Evolutionary conservation across 2,888 invertebrate genomes (phyloP).

Genomic region (Tetheella fluctuosa): DNA sequence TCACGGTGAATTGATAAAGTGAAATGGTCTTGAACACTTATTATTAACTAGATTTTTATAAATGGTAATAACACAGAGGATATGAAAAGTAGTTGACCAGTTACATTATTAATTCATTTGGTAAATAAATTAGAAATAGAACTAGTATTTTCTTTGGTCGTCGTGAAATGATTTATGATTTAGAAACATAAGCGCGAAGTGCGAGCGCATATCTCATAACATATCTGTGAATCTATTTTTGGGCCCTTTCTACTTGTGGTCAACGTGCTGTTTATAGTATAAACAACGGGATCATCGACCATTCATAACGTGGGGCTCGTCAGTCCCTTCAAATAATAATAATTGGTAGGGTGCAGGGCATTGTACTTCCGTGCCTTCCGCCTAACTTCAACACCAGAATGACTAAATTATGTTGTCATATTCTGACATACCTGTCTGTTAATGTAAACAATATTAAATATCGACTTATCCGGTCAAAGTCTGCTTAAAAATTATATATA

Average conservation of each 20-base stretch:
- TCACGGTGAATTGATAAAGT: background rate
- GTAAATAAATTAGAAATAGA: slow-evolving; percentile 1
- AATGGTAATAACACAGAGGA: background rate
- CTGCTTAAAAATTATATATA: slow-evolving; percentile 18
- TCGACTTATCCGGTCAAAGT: slow-evolving; percentile 37
- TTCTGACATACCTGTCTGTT: background rate
- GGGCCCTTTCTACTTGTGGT: slow-evolving; percentile 53
- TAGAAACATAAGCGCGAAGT: slow-evolving; percentile 1
- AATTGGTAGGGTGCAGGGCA: slow-evolving; percentile 62
- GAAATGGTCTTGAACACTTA: background rate
- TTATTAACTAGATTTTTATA: background rate
- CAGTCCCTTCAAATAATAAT: slow-evolving; percentile 61
- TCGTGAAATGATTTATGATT: background rate
- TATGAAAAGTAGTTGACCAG: background rate
- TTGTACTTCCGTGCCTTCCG: slow-evolving; percentile 65
- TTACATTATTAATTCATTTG: background rate
- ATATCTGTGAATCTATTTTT: slow-evolving; percentile 49
- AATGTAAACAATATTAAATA: background rate
- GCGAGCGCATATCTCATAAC: slow-evolving; percentile 21
- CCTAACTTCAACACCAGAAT: background rate
- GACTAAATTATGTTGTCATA: background rate
- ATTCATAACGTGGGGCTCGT: slow-evolving; percentile 35
- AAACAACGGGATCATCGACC: slow-evolving; percentile 52
- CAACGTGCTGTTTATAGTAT: slow-evolving; percentile 53
- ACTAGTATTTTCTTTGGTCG: slow-evolving; percentile 4